Conservation (phyloP, 2,113 vertebrate species). For the Oreocharis arfaki region DNA sequence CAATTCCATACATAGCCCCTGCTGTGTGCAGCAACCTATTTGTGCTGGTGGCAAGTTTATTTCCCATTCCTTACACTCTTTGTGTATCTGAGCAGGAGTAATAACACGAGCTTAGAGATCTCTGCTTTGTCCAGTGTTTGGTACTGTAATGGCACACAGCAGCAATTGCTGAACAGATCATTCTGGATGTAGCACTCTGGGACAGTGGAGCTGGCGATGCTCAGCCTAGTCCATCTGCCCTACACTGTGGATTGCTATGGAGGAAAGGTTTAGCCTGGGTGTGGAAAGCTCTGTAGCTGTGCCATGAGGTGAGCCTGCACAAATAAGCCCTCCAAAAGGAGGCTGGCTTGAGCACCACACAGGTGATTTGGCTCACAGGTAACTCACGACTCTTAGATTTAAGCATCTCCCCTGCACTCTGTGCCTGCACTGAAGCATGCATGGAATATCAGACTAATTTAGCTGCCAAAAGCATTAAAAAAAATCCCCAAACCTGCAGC, state of each 20-base stretch:
- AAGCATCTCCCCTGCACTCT: background rate
- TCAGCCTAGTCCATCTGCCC: background rate
- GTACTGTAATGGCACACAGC: background rate
- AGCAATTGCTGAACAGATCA: background rate
- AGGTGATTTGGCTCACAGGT: background rate
- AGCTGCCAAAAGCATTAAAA: background rate
- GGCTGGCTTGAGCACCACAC: background rate
- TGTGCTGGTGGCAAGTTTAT: background rate
- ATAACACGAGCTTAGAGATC: background rate
- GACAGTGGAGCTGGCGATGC: background rate
- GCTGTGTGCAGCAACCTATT: background rate
- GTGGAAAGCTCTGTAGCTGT: background rate
- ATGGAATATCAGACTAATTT: background rate
- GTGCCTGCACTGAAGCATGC: background rate
- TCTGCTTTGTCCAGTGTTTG: background rate
- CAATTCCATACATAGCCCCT: background rate
- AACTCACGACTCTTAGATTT: background rate
- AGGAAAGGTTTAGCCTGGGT: background rate
- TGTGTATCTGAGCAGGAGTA: background rate
- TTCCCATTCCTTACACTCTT: background rate
- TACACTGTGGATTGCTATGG: rapidly evolving
- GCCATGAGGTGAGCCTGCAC: background rate
- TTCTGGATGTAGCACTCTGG: background rate
- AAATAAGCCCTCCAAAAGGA: background rate
- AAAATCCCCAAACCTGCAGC: background rate